Conservation (phyloP, 2,113 vertebrate species). For the Merops nubicus region DNA sequence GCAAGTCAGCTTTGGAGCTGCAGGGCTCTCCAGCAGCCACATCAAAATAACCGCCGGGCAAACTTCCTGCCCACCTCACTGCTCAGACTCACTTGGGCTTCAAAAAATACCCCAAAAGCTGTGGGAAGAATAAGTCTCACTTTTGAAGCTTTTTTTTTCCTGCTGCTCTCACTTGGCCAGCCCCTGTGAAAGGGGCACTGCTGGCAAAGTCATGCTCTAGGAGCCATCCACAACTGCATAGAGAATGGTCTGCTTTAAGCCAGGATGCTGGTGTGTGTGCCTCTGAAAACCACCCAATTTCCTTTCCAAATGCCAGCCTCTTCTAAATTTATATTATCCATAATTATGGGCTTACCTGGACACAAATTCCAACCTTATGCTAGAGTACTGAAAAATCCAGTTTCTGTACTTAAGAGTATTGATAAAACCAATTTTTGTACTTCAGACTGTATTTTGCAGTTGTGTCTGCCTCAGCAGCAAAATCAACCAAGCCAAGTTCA, state of each 20-base stretch:
- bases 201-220: neutral
- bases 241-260: neutral
- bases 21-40: neutral
- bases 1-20: neutral
- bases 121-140: neutral
- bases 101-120: neutral
- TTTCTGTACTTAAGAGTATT: neutral
- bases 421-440: too few relatives aligned
- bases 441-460: neutral
- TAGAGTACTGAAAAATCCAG: neutral
- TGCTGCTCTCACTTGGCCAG: neutral
- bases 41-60: neutral
- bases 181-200: neutral
- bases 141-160: neutral
- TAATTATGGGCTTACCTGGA: neutral
- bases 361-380: neutral
- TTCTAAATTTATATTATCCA: neutral
- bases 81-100: neutral
- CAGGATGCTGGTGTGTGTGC: neutral
- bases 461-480: neutral
- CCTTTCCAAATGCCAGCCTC: neutral
- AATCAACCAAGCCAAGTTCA: neutral
- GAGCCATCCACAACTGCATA: neutral
- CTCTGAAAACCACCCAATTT: neutral
- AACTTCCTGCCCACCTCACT: neutral